Conservation (phyloP, 1,140 invertebrate species). For the Aphelenchoides avenae region DNA sequence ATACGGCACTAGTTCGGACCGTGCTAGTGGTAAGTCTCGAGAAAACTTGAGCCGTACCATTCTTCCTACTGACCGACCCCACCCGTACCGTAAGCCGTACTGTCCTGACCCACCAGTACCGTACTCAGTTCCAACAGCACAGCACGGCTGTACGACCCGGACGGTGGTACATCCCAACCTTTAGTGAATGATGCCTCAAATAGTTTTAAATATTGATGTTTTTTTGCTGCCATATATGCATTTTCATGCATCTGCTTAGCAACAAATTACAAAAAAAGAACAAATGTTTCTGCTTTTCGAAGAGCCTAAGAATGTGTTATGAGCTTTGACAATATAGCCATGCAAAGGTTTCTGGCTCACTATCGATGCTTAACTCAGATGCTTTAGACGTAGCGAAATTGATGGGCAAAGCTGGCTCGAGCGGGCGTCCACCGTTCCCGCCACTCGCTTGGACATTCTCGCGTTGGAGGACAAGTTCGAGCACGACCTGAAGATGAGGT, state of each 20-base stretch:
- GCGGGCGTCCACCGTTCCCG: conserved; percentile 81
- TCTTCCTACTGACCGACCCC: neutral
- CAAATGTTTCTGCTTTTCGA: neutral
- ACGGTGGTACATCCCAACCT: neutral
- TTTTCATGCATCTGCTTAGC: neutral
- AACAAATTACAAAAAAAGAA: neutral
- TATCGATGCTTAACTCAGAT: conserved; percentile 77
- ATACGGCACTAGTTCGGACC: neutral
- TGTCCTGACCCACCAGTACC: no score
- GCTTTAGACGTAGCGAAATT: conserved; percentile 26
- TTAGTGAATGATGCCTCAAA: neutral
- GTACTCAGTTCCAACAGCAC: neutral
- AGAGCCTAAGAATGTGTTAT: neutral
- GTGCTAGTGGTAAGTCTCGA: neutral
- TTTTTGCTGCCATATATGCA: neutral
- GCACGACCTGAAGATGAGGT: conserved; percentile 78
- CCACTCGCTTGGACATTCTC: conserved; percentile 86
- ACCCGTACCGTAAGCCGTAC: no score
- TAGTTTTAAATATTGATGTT: neutral
- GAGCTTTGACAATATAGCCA: neutral
- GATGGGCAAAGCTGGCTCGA: conserved; percentile 22
- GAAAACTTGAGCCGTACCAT: no score
- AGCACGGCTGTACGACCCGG: neutral
- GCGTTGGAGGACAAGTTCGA: conserved; percentile 92
- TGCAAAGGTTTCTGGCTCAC: neutral